Base-by-base conservation (phyloP, 2,113 vertebrate genomes). In the Callipepla squamata region DNA sequence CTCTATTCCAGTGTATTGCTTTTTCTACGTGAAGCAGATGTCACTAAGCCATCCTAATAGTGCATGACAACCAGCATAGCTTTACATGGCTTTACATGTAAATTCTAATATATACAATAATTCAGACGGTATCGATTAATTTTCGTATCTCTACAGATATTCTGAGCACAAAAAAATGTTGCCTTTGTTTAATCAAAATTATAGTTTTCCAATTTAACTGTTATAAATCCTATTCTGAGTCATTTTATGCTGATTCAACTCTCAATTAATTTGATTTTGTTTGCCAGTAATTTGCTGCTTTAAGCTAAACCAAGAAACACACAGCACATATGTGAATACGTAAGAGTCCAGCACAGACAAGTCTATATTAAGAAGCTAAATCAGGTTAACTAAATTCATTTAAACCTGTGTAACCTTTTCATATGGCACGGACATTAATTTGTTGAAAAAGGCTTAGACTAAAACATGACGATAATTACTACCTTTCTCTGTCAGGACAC, bases 251-350 rank as follows among this genome's bases (percentile, higher is more conserved):
- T 79, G 40, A 72, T 86, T 90, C 91, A 86, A 70, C 69, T 92
- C 66, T 91, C 79, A 38, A 44, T 72, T 90, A 38, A 55, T 92
- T 93, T 78, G 58, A 76, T 67, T 89, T 85, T 91, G 47, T 42
- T 74, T 70, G 26, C 25, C 80, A 45, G 30, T 17, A 51, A 74
- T 63, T 85, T 79, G 22, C 23, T 67, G 13, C 6, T 85, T 38
- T 67, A 75, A 58, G 18, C 26, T 85, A 36, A 75, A 85, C 20
- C 51, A 93, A 59, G 58, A 87, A 80, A 85, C 50, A 22, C 7
- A 12, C 53, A 70, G 53, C 38, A 38, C 11, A 6, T 44, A 67
- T 66, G 68, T 75, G 73, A 91, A 62, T 80, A 84, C 61, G 11
- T 23, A 40, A 85, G 47, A 90, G 68, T 57, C 17, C 34, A 85